Base-by-base conservation (phyloP, 2,113 vertebrate species). In the Dasyornis broadbenti region DNA sequence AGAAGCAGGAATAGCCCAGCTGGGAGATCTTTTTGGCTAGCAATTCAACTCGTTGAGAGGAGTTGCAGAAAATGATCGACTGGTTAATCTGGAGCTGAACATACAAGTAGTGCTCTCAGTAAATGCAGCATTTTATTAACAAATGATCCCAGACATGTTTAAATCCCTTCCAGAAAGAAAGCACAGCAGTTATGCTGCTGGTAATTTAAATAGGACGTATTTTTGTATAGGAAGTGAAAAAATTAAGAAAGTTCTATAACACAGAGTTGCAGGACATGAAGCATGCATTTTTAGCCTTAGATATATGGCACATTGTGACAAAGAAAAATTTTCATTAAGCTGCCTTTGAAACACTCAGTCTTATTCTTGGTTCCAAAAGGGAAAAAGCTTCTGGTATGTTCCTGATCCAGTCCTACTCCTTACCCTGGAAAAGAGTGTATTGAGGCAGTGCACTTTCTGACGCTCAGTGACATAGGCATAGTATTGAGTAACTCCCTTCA, bases 51-150 rank as follows among this genome's bases (percentile, higher is more conserved):
- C 99, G 98, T 97, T 99, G 99, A 97, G 99, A 99, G 69, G 99
- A 99, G 98, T 99, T 99, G 98, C 99, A 99, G 98, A 99, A 99
- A 98, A 99, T 99, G 97, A 99, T 99, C 4, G 99, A 99, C 97
- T 99, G 99, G 98, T 99, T 99, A 97, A 99, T 99, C 98, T 99
- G 99, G 97, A 99, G 99, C 99, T 99, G 91, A 96, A 96, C 7
- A 69, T 15, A 84, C 2, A 91, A 66, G 57, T 5, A 89, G 7
- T 1, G 1, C 4, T 44, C 39, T 95, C 69, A 69, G 60, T 77
- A 81, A 89, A 61, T 2, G 11, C 27, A 75, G 47, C 17, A 28
- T 45, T 87, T 82, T 37, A 90, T 31, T 59, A 86, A 80, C 35
- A 83, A 49, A 39, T 3, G 9, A 70, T 21, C 20, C 31, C 42